These are phyloP conservation scores for Amphipoea oculea DNA, from an alignment of 2,888 invertebrate species.

Conservation along the genomic window DNA sequence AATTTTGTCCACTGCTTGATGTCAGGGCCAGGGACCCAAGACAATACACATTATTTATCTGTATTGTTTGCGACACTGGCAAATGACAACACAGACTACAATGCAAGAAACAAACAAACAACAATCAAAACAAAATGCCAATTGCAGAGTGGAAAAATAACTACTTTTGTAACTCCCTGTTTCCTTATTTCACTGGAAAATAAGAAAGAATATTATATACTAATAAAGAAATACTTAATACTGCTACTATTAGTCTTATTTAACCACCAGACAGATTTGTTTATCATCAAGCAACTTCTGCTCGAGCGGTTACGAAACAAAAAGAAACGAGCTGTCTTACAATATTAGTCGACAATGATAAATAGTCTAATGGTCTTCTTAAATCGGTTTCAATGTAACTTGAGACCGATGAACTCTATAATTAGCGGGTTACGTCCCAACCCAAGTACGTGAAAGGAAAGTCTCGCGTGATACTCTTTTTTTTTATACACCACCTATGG, in stretches of 20 bases:
- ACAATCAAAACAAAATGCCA: too few species aligned
- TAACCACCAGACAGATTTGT: conserved; percentile 39
- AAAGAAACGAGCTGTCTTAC: conserved; percentile 34
- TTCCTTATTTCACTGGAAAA: conserved; percentile 20
- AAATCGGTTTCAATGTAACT: conserved; percentile 72
- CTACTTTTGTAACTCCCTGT: not conserved
- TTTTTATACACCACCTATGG: conserved; percentile 79
- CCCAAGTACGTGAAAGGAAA: conserved; percentile 82
- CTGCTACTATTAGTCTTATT: conserved; percentile 35
- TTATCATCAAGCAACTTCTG: conserved; percentile 44
- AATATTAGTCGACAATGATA: conserved; percentile 53
- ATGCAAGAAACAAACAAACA: too few species aligned
- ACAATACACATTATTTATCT: too few species aligned
- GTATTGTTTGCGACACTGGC: too few species aligned
- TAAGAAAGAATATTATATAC: not conserved
- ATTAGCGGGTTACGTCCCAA: conserved; percentile 81
- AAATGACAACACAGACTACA: too few species aligned
- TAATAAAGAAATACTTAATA: conserved; percentile 3
- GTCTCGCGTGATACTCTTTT: conserved; percentile 80
- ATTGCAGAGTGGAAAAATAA: too few species aligned
- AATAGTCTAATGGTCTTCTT: conserved; percentile 57
- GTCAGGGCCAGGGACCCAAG: too few species aligned
- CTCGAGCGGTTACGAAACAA: conserved; percentile 48
- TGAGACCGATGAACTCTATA: conserved; percentile 80
- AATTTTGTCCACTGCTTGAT: too few species aligned